Evolutionary conservation across 2,888 invertebrate genomes (phyloP).

Genomic region (Drosophila paramelanica): DNA sequence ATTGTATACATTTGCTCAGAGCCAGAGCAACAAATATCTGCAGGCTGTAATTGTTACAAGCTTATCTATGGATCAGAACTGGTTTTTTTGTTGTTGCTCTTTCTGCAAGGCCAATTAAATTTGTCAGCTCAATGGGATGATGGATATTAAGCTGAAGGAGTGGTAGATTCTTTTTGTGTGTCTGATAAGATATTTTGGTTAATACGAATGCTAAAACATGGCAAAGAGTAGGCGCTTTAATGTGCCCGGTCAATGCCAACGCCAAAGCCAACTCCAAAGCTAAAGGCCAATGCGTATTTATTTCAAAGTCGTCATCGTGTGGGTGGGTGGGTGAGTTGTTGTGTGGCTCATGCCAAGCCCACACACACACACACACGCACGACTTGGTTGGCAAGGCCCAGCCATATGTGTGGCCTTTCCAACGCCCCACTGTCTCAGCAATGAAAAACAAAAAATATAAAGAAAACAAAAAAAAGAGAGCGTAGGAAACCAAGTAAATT

Average conservation of each 20-base stretch:
- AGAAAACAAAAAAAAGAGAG: slow-evolving; percentile 12
- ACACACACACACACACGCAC: slow-evolving; percentile 4
- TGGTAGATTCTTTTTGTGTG: slow-evolving; percentile 9
- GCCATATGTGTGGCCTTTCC: slow-evolving; percentile 45
- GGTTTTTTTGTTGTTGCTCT: too few relatives aligned
- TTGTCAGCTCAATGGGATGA: slow-evolving; percentile 44
- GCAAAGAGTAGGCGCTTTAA: slow-evolving; percentile 61
- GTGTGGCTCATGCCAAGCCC: slow-evolving; percentile 28
- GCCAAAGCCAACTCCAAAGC: slow-evolving; percentile 30
- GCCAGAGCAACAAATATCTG: too few relatives aligned
- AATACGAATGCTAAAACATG: slow-evolving; percentile 39
- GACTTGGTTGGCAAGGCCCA: slow-evolving; percentile 24
- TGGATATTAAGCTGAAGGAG: slow-evolving; percentile 38
- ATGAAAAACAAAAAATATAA: slow-evolving; percentile 10
- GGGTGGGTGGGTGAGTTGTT: slow-evolving; percentile 37
- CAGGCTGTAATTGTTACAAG: too few relatives aligned
- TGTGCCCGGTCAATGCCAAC: slow-evolving; percentile 67
- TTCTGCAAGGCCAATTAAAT: neutral
- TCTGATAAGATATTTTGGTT: slow-evolving; percentile 19
- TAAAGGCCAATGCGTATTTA: slow-evolving; percentile 69
- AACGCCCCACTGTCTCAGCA: slow-evolving; percentile 59
- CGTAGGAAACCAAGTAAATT: slow-evolving; percentile 55
- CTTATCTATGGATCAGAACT: too few relatives aligned
- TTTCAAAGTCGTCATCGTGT: slow-evolving; percentile 67
- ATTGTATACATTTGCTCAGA: too few relatives aligned